These are phyloP conservation scores for Sycophila texana DNA, from an alignment of 2,888 invertebrate genomes.

Conservation along the genomic window DNA sequence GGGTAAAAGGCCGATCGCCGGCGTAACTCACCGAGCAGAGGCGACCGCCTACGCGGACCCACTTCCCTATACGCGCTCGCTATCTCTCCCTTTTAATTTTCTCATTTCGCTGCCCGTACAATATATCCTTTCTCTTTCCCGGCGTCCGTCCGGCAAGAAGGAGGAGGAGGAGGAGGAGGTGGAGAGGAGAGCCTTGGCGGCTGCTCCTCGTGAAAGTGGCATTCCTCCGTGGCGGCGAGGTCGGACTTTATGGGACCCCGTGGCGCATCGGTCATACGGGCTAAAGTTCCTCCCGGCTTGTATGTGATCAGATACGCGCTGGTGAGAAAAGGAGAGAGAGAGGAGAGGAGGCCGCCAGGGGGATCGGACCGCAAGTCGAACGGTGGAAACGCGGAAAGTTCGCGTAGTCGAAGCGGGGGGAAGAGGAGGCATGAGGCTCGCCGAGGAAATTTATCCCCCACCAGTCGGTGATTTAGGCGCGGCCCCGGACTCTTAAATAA, in stretches of 20 bases:
- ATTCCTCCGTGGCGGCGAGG: constrained; percentile 44
- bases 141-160: background rate
- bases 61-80: constrained; percentile 15
- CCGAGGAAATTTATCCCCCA: constrained; percentile 49
- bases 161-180: background rate
- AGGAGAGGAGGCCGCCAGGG: background rate
- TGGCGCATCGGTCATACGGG: constrained; percentile 61
- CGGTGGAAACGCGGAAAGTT: no score
- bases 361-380: constrained; percentile 3
- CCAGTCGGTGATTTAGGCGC: constrained; percentile 52
- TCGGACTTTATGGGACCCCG: constrained; percentile 58
- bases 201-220: constrained; percentile 52
- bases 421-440: no score
- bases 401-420: background rate
- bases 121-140: constrained; percentile 49
- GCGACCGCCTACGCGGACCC: background rate
- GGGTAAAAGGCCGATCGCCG: background rate
- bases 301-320: constrained; percentile 14
- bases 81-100: constrained; percentile 53
- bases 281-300: constrained; percentile 13
- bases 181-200: constrained; percentile 1
- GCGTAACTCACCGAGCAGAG: background rate
- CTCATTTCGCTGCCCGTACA: constrained; percentile 48
- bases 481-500: constrained; percentile 51
- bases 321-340: constrained; percentile 9